Evolutionary conservation across 2,797 vertebrate species (phyloP), one percentile per base, ranked within the genome.

Genomic region (Pseudomugil gertrudae): DNA sequence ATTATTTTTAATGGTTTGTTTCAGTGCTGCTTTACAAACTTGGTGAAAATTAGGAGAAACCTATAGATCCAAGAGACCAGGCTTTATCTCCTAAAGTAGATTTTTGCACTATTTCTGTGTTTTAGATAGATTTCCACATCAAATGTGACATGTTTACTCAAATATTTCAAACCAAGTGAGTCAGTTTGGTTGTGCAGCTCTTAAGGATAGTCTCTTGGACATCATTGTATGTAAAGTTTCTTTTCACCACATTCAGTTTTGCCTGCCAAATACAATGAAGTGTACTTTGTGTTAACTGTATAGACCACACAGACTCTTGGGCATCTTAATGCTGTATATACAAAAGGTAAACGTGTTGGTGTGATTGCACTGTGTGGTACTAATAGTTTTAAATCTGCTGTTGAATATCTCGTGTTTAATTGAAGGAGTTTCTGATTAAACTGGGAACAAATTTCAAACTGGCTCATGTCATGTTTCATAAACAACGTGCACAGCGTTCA

Each of bases 381-480:
- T 79, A 61, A 17, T 86, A 57, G 43, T 59, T 68, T 68, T 85
- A 43, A 80, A 80, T 69, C 56, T 85, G 57, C 54, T 76, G 61
- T 79, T 79, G 17, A 67, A 33, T 63, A 54, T 61, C 54, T 45
- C 71, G 62, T 67, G 76, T 78, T 77, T 72, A 72, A 76, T 66
- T 85, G 84, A 88, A 59, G 67, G 70, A 52, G 74, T 87, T 90
- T 92, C 53, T 80, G 63, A 87, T 60, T 90, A 93, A 88, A 87
- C 4, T 26, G 29, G 63, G 57, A 67, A 66, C 21, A 66, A 61
- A 78, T 58, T 0, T 68, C 36, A 78, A 75, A 50, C 1, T 1
- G 47, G 56, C 17, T 57, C 8, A 2, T 40, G 45, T 74, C 2
- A 0, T 66, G 4, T 32, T 0, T 52, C 10, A 27, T 13, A 1